Evolutionary conservation across 2,888 invertebrate species (phyloP).

Genomic region (Ischnura elegans): DNA sequence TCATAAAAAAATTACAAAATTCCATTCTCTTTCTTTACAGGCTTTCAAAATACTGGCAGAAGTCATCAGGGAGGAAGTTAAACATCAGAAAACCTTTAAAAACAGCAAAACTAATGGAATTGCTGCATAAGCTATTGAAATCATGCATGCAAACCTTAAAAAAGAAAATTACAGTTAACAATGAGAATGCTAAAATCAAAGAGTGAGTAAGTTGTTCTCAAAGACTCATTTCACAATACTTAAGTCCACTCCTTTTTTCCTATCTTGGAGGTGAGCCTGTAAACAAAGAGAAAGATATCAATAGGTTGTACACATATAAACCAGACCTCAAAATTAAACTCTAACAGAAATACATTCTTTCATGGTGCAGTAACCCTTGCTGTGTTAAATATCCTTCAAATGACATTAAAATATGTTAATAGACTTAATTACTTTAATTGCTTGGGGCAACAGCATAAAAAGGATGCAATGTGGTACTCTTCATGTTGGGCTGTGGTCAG

Average conservation of each 20-base stretch:
- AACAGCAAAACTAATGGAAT: background rate
- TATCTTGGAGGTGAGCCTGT: slow-evolving; percentile 86
- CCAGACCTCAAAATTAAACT: too few relatives aligned
- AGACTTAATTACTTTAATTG: too few relatives aligned
- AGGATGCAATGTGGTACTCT: too few relatives aligned
- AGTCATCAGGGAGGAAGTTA: slow-evolving; percentile 16
- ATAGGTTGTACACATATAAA: too few relatives aligned
- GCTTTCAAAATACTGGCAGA: slow-evolving; percentile 54
- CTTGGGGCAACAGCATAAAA: too few relatives aligned
- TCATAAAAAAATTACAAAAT: background rate
- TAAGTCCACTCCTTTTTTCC: slow-evolving; percentile 81
- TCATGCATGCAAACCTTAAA: background rate
- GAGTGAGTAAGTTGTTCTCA: background rate
- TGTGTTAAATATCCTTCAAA: too few relatives aligned
- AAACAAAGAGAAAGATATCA: too few relatives aligned
- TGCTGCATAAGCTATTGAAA: too few relatives aligned
- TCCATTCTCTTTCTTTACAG: slow-evolving; percentile 1
- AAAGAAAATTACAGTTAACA: background rate
- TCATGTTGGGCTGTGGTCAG: too few relatives aligned
- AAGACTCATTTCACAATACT: slow-evolving; percentile 76
- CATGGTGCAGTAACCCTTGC: too few relatives aligned
- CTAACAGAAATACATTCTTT: too few relatives aligned
- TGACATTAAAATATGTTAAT: too few relatives aligned
- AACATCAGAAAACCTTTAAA: background rate
- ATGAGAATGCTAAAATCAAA: background rate